Evolutionary conservation across 2,113 vertebrate genomes (phyloP).

Genomic region (Lates calcarifer): DNA sequence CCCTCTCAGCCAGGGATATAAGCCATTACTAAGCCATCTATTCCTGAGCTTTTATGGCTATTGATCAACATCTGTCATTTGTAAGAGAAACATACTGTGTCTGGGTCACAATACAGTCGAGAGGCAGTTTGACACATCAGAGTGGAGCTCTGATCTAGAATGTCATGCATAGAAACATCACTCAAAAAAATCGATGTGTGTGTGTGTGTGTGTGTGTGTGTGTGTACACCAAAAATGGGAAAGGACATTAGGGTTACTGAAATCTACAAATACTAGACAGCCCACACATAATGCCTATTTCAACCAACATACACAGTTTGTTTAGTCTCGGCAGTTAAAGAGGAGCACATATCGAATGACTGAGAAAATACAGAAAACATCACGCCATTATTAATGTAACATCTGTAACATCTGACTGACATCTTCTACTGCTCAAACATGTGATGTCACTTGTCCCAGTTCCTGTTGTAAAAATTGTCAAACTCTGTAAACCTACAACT

Average conservation of each 20-base stretch:
- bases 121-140: conserved; percentile 27
- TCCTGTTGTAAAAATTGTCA: background rate
- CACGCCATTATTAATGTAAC: background rate
- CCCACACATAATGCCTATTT: background rate
- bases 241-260: background rate
- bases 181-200: too few species aligned
- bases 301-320: background rate
- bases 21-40: conserved; percentile 26
- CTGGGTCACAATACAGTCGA: conserved; percentile 53
- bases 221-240: background rate
- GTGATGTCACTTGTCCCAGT: too few species aligned
- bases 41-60: conserved; percentile 51
- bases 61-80: conserved; percentile 51
- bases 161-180: background rate
- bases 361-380: conserved; percentile 1
- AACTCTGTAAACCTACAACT: background rate
- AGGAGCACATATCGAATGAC: background rate
- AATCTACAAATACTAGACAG: background rate
- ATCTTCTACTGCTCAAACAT: background rate
- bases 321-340: conserved; percentile 11
- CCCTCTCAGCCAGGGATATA: conserved; percentile 10
- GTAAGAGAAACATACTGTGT: conserved; percentile 36
- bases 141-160: conserved; percentile 10
- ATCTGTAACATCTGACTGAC: too few species aligned
- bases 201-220: background rate